These are phyloP conservation scores for Sapayoa aenigma DNA, from an alignment of 2,113 vertebrate species.

Conservation along the genomic window DNA sequence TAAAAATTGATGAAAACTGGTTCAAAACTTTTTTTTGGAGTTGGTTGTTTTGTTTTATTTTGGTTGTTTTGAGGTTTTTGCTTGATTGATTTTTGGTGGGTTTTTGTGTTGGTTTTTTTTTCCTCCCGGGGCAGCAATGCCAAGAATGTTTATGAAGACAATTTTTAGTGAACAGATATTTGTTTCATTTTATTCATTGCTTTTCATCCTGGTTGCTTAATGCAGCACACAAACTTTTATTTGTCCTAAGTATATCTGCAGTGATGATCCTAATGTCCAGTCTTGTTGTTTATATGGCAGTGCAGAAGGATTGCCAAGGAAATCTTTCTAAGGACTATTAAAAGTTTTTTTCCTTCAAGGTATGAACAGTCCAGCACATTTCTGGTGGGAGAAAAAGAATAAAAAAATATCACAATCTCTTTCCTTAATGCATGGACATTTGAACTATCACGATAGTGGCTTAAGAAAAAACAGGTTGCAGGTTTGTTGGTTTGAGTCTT, in stretches of 20 bases:
- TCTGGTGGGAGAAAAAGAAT: not conserved
- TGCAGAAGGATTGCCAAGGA: not conserved
- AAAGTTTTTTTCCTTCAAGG: not conserved
- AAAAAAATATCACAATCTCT: not conserved
- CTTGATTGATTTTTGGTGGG: accelerated
- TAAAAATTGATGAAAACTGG: not conserved
- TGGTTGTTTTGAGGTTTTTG: not conserved
- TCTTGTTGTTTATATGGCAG: not conserved
- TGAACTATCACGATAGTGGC: not conserved
- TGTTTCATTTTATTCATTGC: not conserved
- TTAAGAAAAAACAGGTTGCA: not conserved
- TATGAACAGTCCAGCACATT: not conserved
- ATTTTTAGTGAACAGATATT: not conserved
- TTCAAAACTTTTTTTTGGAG: not conserved
- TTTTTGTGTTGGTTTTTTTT: not conserved
- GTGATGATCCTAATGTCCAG: not conserved
- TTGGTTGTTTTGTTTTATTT: not conserved
- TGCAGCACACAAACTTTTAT: not conserved
- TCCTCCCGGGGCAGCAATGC: not conserved
- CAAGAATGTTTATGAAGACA: not conserved
- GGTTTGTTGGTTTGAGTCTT: not conserved
- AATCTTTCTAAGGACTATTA: not conserved
- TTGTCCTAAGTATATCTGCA: not conserved
- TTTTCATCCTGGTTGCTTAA: not conserved
- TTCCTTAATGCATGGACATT: not conserved